phyloP scores from a whole-genome alignment of 1,140 invertebrate species.

The Myzus persicae region DNA sequence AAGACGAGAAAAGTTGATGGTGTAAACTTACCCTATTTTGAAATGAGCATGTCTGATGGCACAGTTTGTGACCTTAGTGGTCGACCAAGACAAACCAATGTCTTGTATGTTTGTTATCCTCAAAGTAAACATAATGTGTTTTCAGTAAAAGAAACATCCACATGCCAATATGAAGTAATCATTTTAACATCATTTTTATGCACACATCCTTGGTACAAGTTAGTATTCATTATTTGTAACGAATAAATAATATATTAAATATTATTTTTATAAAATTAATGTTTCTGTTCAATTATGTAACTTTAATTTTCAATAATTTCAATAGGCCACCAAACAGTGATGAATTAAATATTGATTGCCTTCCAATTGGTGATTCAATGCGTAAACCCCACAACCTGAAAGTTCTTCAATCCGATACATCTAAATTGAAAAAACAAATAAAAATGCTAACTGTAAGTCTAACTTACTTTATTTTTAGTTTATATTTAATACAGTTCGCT shows the following conservation, averaged over 20 bases:
- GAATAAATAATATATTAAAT: background rate
- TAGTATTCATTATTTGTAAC: background rate
- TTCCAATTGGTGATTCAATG: slow-evolving; percentile 38
- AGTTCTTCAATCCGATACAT: slow-evolving; percentile 42
- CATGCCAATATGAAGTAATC: slow-evolving; percentile 93
- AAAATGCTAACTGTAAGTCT: slow-evolving; percentile 38
- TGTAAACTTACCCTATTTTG: slow-evolving; percentile 81
- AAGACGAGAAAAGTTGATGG: slow-evolving; percentile 81
- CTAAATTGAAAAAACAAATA: slow-evolving; percentile 36
- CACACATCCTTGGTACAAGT: slow-evolving; percentile 86
- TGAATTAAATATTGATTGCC: slow-evolving; percentile 54
- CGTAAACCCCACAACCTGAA: slow-evolving; percentile 48
- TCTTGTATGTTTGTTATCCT: slow-evolving; percentile 85
- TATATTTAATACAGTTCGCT: background rate
- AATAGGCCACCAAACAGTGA: slow-evolving; percentile 49
- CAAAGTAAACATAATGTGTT: slow-evolving; percentile 91
- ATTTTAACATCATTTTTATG: slow-evolving; percentile 87
- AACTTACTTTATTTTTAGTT: background rate
- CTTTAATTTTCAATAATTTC: background rate
- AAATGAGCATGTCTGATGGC: slow-evolving; percentile 79
- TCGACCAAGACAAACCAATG: slow-evolving; percentile 80
- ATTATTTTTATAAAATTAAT: background rate
- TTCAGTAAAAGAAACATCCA: slow-evolving; percentile 90
- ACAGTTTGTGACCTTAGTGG: slow-evolving; percentile 90
- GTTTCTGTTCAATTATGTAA: background rate